Base-by-base conservation (phyloP, 30 jellyfish, hydroid and myxozoan genomes). In the Haliclystus octoradiatus region DNA sequence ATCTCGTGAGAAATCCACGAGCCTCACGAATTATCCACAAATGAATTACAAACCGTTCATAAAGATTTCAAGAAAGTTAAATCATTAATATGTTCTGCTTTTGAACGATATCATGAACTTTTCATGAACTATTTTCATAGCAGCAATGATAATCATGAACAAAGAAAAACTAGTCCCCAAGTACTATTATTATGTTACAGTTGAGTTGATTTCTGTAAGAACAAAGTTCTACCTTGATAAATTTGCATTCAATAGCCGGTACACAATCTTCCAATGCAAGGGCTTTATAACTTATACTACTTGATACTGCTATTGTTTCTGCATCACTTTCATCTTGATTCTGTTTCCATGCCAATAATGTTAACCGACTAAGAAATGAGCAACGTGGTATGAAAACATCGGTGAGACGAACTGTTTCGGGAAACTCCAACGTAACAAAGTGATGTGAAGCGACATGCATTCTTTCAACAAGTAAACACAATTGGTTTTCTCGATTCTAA, bases 391-490 rank as follows among this genome's bases (percentile, higher is more conserved):
- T 75, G 33, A 74, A 64, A 12, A 87, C 71, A 35, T 87, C 96
- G 5, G 96, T 79, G 57, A 87, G 68, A 68, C 19, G 22, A 1
- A 87, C 78, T 0, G 92, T 70, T 1, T 71, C 78, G 31, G 73
- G 78, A 40, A 87, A 87, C 35, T 87, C 96, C 62, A 87, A 35
- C 19, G 78, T 75, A 25, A 79, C 94, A 31, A 73, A 87, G 61
- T 87, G 96, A 24, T 72, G 84, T 2, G 96, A 87, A 27, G 76
- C 76, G 23, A 88, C 85, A 74, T 87, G 96, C 96, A 87, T 87
- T 66, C 92, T 49, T 62, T 80, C 93, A 22, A 87, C 94, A 12
- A 87, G 78, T 65, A 85, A 61, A 3, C 85, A 71, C 78, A 69
- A 19, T 68, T 35, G 96, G 70, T 22, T 74, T 75, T 13, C 94